Evolutionary conservation across 1,140 invertebrate species (phyloP), one percentile per base, ranked within the genome.

Genomic region (Zaprionus gabonicus): DNA sequence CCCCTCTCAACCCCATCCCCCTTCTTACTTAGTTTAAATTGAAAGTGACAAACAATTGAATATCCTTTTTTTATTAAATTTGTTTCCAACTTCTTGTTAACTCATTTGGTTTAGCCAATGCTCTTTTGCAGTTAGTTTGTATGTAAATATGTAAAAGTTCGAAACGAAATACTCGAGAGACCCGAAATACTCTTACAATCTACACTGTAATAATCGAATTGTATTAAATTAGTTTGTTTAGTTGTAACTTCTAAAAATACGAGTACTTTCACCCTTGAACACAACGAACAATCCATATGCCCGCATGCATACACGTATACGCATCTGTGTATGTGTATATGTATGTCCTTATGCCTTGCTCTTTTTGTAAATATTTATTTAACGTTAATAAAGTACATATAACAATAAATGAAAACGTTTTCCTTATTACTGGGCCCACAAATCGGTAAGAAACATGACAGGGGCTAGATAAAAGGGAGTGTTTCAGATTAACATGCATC

Each of bases 291-390:
- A 66, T 67, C 69, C 34, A 59, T 71, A 71, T 59, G 74, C 49
- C 49, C 31, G 56, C 44, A 57, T 46, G 55, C 17, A 64, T 31
- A 36, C n/a, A 9, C 28, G 9, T 46, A 17, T 46, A 44, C 17
- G 5, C n/a, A 44, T 17, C n/a, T 44, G 46, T 49, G 46, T 49
- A 67, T 59, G 71, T 77, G 46, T 53, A 63, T 64, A 46, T 67
- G 62, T 49, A 31, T 59, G 80, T 74, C 80, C 79, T 53, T 76
- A 81, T 82, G 78, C 75, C 78, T 81, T 88, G 75, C 78, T 88
- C 73, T 74, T 82, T 90, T 90, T 88, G 85, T 90, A 90, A 90
- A 90, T 90, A 90, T 90, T 90, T 90, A 90, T 90, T 90, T 90
- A 90, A 90, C 66, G 68, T 88, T 85, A 90, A 88, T 90, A 88